A percentile compares a stretch with the other conserved stretches of the same genome.
These are phyloP conservation scores for Brachyrhaphis roseni DNA, from an alignment of 2,797 vertebrate genomes.

Conservation along the genomic window DNA sequence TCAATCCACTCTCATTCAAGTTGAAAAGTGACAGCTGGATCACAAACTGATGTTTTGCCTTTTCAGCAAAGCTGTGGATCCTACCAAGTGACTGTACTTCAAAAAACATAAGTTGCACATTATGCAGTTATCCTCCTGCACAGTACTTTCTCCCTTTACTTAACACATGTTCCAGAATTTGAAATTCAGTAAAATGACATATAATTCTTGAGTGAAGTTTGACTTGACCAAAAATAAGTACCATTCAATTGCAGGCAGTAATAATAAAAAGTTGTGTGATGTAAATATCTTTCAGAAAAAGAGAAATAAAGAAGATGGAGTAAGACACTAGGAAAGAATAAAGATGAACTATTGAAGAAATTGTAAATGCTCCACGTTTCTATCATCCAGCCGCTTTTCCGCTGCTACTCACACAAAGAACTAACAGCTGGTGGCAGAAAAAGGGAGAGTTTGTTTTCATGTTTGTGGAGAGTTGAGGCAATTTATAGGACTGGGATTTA, in stretches of 20 bases:
- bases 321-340: conserved; percentile 20
- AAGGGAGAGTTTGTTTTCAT: conserved; percentile 67
- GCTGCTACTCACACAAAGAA: conserved; percentile 53
- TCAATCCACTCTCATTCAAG: conserved; percentile 51
- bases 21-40: conserved; percentile 57
- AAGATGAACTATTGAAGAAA: conserved; percentile 68
- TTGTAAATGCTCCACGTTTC: conserved; percentile 54
- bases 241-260: not conserved
- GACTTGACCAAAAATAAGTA: conserved; percentile 21
- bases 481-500: conserved; percentile 80
- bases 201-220: conserved; percentile 36
- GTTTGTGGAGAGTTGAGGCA: conserved; percentile 68
- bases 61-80: conserved; percentile 23
- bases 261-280: conserved; percentile 44
- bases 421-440: conserved; percentile 62
- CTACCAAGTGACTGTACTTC: conserved; percentile 42
- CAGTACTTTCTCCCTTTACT: conserved; percentile 27
- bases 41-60: conserved; percentile 42
- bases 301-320: conserved; percentile 22
- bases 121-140: conserved; percentile 27
- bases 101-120: conserved; percentile 49
- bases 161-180: conserved; percentile 40
- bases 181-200: conserved; percentile 45
- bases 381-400: conserved; percentile 40
- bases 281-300: conserved; percentile 17